Evolutionary conservation across 2,888 invertebrate genomes (phyloP).

Genomic region (Nipponacmea schrenckii): DNA sequence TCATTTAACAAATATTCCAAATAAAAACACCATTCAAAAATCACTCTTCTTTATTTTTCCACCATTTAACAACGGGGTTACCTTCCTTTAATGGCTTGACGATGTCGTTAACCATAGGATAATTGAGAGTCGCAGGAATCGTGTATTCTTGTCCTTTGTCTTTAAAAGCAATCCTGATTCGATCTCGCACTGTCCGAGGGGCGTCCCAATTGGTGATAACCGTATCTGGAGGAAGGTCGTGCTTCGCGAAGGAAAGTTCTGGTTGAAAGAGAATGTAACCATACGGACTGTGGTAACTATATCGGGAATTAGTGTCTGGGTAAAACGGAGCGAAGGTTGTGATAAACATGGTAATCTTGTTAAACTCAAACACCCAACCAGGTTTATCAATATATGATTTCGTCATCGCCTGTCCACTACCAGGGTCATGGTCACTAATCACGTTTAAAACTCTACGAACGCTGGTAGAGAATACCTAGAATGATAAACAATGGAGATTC

Average conservation of each 20-base stretch:
- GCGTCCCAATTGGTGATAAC: constrained; percentile 54
- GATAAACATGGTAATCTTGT: constrained; percentile 56
- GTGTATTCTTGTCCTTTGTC: constrained; percentile 52
- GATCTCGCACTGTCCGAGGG: constrained; percentile 55
- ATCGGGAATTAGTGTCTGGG: constrained; percentile 50
- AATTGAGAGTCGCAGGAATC: constrained; percentile 41
- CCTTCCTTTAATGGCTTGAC: constrained; percentile 42
- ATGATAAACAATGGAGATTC: constrained; percentile 23
- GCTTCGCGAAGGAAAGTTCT: constrained; percentile 59
- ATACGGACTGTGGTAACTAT: constrained; percentile 43
- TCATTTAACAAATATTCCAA: not conserved
- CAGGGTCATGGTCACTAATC: constrained; percentile 51
- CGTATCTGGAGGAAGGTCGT: constrained; percentile 56
- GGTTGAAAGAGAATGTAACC: constrained; percentile 60
- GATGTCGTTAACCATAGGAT: constrained; percentile 56
- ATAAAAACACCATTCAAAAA: not conserved
- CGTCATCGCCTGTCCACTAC: constrained; percentile 44
- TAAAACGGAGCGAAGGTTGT: constrained; percentile 63
- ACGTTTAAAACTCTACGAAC: constrained; percentile 44
- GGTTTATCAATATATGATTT: constrained; percentile 42
- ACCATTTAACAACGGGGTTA: constrained; percentile 44
- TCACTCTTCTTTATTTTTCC: constrained; percentile 29
- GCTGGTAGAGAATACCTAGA: constrained; percentile 49
- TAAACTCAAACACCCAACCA: constrained; percentile 61
- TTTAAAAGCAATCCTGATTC: constrained; percentile 53